Conservation (phyloP, 2,888 invertebrate species). For the Cheilosia vernalis region DNA sequence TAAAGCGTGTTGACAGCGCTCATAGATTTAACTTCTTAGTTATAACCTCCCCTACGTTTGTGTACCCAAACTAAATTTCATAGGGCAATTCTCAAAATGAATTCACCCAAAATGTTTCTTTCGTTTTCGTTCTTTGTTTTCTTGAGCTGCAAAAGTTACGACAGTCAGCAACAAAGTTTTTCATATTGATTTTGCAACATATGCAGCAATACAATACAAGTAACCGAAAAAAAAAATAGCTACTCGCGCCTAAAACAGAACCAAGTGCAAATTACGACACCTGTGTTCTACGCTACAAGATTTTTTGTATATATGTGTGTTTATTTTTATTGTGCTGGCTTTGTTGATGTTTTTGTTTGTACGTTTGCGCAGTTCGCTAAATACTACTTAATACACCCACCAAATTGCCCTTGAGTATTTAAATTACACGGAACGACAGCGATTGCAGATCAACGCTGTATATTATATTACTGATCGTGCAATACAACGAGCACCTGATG, state of each 20-base stretch:
- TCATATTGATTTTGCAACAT: conserved; percentile 34
- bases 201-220: conserved; percentile 13
- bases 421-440: conserved; percentile 55
- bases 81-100: background rate
- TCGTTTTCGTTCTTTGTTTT: background rate
- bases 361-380: conserved; percentile 33
- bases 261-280: conserved; percentile 63
- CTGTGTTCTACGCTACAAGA: conserved; percentile 42
- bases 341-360: conserved; percentile 14
- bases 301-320: background rate
- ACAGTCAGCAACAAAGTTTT: conserved; percentile 36
- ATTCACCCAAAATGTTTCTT: background rate
- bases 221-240: conserved; percentile 22
- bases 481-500: conserved; percentile 62
- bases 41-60: too few relatives aligned
- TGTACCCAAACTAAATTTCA: background rate
- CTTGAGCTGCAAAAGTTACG: conserved; percentile 9
- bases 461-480: conserved; percentile 57
- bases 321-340: conserved; percentile 14
- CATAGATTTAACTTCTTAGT: too few relatives aligned
- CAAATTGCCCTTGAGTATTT: conserved; percentile 57
- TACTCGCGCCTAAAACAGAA: conserved; percentile 52
- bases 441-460: conserved; percentile 60
- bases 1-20: too few relatives aligned
- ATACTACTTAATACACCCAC: conserved; percentile 53